These are phyloP conservation scores for Drosophila auraria DNA, from an alignment of 1,140 invertebrate species.

Conservation along the genomic window DNA sequence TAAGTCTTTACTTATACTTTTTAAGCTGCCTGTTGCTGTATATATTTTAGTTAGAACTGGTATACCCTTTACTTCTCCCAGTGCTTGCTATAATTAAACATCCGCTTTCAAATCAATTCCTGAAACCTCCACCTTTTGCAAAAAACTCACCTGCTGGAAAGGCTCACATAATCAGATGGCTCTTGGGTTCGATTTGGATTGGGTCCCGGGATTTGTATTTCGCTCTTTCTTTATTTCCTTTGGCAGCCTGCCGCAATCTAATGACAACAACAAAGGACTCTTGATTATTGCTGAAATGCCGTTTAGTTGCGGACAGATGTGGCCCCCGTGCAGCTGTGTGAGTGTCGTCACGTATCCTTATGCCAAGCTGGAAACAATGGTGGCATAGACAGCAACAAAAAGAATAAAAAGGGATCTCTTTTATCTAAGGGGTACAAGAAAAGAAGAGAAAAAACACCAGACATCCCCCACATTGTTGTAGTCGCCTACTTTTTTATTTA, in stretches of 20 bases:
- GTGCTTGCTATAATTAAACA: not conserved
- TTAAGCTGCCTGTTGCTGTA: not conserved
- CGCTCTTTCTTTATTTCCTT: not conserved
- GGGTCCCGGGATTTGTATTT: not conserved
- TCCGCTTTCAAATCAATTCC: not conserved
- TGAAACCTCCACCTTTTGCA: not conserved
- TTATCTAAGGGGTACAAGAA: slow-evolving; percentile 7
- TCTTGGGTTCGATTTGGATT: slow-evolving; percentile 20
- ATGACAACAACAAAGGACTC: slow-evolving; percentile 50
- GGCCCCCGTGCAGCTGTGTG: slow-evolving; percentile 14
- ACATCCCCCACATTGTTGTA: slow-evolving; percentile 26
- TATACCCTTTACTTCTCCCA: not conserved
- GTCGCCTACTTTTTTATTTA: slow-evolving; percentile 40
- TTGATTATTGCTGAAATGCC: slow-evolving; percentile 61
- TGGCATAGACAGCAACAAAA: not conserved
- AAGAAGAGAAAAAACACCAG: not conserved
- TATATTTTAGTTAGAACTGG: too few relatives aligned
- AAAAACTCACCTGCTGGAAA: slow-evolving; percentile 10
- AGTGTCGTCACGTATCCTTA: slow-evolving; percentile 39
- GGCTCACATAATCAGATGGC: slow-evolving; percentile 26
- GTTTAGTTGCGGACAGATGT: slow-evolving; percentile 52
- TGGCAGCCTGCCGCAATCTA: slow-evolving; percentile 43
- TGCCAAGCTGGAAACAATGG: slow-evolving; percentile 36
- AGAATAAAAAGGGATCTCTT: slow-evolving; percentile 8
- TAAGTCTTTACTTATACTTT: not conserved